Evolutionary conservation across 2,888 invertebrate species (phyloP), one percentile per base, ranked within the genome.

Genomic region (Dascillus cervinus): DNA sequence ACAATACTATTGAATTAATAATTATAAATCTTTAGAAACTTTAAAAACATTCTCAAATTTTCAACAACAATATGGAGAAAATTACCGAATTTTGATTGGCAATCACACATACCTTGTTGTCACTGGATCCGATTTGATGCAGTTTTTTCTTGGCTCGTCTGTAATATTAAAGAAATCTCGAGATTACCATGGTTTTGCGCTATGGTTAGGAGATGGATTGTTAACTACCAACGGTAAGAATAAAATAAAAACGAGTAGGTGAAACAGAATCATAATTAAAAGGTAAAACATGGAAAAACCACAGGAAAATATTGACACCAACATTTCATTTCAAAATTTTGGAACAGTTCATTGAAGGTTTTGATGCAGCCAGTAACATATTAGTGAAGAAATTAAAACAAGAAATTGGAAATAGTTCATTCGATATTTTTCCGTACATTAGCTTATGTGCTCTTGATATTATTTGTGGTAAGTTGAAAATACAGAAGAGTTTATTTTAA

Each of bases 271-370:
- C n/a, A n/a, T n/a, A 25, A 15, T 15, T 33, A 21, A 24, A 28
- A 17, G 23, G 13, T 10, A 29, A 20, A 5, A 23, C 17, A 30
- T 30, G 86, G 86, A 72, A 69, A 44, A 62, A 60, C 1, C 72
- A 79, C 41, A 69, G 86, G 11, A 82, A 80, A 56, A 71, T 85
- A 39, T 60, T 86, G 26, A 85, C 84, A 0, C 84, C 85, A 1
- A 74, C 84, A 0, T 86, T 84, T 58, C 85, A 86, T 59, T 85
- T 84, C 54, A 77, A 77, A 49, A 82, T 85, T 35, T 58, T 86
- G 31, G 77, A 82, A 50, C 73, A 79, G 46, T 85, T 83, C 57
- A 57, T 82, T 3, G 74, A 76, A 3, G 72, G 80, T 0, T 83
- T 86, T 52, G 74, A 81, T 47, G 72, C 72, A 32, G 78, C 81